Evolutionary conservation across 2,113 vertebrate genomes (phyloP), one percentile per base, ranked within the genome.

Genomic region (Actenoides hombroni): DNA sequence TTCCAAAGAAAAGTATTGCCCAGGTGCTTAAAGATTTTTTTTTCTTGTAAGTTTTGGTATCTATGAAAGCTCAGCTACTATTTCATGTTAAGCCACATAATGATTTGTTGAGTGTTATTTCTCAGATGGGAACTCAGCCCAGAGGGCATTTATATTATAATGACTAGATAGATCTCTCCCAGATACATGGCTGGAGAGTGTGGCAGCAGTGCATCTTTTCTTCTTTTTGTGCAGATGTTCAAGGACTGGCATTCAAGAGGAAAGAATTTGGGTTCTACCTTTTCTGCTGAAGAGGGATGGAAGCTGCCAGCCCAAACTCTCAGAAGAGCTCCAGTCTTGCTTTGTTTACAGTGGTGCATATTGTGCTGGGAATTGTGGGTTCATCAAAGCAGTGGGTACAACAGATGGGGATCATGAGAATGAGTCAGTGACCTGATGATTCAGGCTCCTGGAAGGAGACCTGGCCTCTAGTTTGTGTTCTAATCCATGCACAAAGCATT

Each of bases 311-410:
- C 8, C 59, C 77, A 31, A 80, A 74, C 24, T 69, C 39, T 46
- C 48, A 35, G 48, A 46, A 77, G 42, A 69, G 6, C 35, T n/a
- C 33, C 69, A 56, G 44, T 33, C 33, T 56, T 67, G 46, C 14
- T 46, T 19, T 37, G 17, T 33, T 3, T 28, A 24, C 3, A 4
- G 39, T 0, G 0, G 9, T 10, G 2, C 21, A 2, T 14, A 14
- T 60, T 83, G 40, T 40, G 37, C 15, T 35, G 37, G 11, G 65
- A 40, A 10, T 8, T 7, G 33, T 17, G 61, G 25, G 33, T 29
- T 95, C 37, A 25, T 59, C 33, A 61, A 42, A 86, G 39, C 49
- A 28, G 33, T 14, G 54, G 19, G 15, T 3, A 3, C 0, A 0
- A 78, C 51, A 40, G 69, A 39, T 39, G 51, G 35, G 12, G 11